These are phyloP conservation scores for Athalia rosae DNA, from an alignment of 2,888 invertebrate genomes.

Conservation along the genomic window DNA sequence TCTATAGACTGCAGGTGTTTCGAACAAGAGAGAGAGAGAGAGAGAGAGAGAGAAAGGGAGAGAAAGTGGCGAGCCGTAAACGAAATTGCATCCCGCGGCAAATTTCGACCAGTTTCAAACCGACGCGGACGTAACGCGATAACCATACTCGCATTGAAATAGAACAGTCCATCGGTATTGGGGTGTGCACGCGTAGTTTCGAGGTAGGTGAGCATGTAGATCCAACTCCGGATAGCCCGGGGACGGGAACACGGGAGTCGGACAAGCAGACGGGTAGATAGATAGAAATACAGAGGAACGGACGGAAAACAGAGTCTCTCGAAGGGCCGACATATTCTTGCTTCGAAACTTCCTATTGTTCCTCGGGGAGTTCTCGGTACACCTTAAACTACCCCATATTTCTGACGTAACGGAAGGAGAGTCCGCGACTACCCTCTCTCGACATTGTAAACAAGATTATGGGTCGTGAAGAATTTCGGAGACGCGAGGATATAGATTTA, in stretches of 20 bases:
- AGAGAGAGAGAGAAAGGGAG: no score
- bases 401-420: background rate
- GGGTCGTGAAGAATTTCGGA: no score
- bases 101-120: conserved; percentile 10
- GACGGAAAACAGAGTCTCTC: conserved; percentile 31
- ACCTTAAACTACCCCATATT: conserved; percentile 2
- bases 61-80: background rate
- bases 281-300: conserved; percentile 6
- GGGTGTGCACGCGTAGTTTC: background rate
- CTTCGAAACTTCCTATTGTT: conserved; percentile 42
- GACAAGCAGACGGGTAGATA: background rate
- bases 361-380: conserved; percentile 28
- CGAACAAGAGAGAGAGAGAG: no score
- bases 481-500: no score
- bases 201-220: background rate
- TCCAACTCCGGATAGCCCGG: conserved; percentile 27
- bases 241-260: conserved; percentile 9
- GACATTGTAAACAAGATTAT: no score
- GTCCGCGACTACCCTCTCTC: conserved; percentile 8
- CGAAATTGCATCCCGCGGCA: background rate
- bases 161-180: conserved; percentile 9
- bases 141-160: conserved; percentile 13
- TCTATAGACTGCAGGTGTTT: no score
- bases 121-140: conserved; percentile 9
- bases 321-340: conserved; percentile 17